Evolutionary conservation across 1,140 invertebrate species (phyloP), one percentile per base, ranked within the genome.

Genomic region (Stegodyphus dumicola): DNA sequence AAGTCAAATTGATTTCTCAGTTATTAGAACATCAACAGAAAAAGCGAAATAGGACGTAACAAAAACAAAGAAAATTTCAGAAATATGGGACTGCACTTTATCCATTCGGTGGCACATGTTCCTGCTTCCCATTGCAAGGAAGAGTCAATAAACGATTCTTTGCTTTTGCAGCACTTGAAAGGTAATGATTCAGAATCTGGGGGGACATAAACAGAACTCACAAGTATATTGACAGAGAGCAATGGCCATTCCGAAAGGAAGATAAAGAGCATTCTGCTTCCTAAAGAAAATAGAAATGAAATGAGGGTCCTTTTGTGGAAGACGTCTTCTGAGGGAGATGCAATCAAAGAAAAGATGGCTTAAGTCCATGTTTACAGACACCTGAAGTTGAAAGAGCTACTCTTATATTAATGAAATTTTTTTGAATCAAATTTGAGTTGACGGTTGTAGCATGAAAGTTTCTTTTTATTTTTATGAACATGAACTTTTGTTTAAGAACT

Each of bases 121-220:
- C 15, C 9, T 60, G 9, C 15, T 60, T 60, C 56, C 56, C 56
- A 60, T 60, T 60, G 9, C 56, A 15, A 60, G 15, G 56, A 15
- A 60, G 15, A 60, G 56, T 60, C 56, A 60, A 60, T 60, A 60
- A 60, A 60, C 9, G 56, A 60, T 9, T 60, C 56, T 60, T 60
- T 60, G 56, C 56, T 60, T 60, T 60, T 60, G 1, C 15, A 60
- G 56, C 9, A 15, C 56, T 60, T 60, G 56, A 60, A 60, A 60
- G 56, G 56, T 60, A 60, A 60, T 60, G 56, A 60, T 60, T 60
- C 56, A 60, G 56, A 60, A 60, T 60, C 56, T 60, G 56, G 56
- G 15, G 56, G 56, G 9, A 60, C 56, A 60, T 60, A 60, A 60
- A 60, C 56, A 60, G 56, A 15, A 60, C 56, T 15, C 56, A 9